These are phyloP conservation scores for Manis pentadactyla DNA, from an alignment of 2,797 vertebrate genomes.

Conservation along the genomic window DNA sequence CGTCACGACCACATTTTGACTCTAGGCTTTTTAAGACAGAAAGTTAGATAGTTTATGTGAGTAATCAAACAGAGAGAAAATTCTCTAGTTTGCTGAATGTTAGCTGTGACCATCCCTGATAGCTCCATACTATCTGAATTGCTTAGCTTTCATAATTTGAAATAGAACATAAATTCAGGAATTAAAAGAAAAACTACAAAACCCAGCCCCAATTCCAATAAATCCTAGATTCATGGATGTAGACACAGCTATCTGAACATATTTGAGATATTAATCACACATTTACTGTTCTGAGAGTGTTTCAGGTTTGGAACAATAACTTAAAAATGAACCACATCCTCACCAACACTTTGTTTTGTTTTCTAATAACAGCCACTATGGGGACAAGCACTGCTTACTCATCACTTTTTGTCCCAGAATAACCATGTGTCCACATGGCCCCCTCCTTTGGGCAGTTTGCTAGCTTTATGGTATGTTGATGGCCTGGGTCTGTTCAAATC, in stretches of 20 bases:
- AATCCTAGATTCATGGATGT: not conserved
- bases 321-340: not conserved
- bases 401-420: too few species aligned
- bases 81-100: not conserved
- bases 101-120: not conserved
- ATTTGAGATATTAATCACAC: not conserved
- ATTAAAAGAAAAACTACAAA: not conserved
- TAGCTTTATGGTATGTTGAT: too few species aligned
- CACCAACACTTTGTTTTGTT: not conserved
- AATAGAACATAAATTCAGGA: not conserved
- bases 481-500: too few species aligned
- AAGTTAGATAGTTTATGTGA: not conserved
- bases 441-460: too few species aligned
- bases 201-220: not conserved
- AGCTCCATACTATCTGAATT: not conserved
- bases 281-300: not conserved
- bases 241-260: not conserved
- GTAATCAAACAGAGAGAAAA: not conserved
- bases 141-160: not conserved
- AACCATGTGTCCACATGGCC: too few species aligned
- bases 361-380: not conserved
- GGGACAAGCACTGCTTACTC: too few species aligned
- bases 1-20: not conserved
- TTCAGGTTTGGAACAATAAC: not conserved
- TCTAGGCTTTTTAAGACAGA: not conserved